A percentile compares a stretch with the other conserved stretches of the same genome.
Evolutionary conservation across 2,797 vertebrate species (phyloP).

Genomic region (Periparus ater): DNA sequence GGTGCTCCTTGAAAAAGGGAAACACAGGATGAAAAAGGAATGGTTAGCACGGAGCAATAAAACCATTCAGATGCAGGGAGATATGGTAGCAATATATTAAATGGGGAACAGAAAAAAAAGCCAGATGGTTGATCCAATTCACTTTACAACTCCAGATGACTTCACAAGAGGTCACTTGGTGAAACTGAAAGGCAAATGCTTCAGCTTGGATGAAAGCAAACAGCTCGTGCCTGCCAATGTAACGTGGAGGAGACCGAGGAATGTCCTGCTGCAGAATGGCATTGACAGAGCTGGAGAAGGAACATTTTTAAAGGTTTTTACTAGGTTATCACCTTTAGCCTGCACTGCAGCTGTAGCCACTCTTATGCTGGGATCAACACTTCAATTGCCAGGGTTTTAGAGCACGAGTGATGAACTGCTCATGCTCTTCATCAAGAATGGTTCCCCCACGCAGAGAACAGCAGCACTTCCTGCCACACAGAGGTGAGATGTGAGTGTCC

Average conservation of each 20-base stretch:
- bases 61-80: neutral
- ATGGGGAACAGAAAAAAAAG: conserved; percentile 16
- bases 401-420: neutral
- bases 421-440: neutral
- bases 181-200: conserved; percentile 2
- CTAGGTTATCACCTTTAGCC: neutral
- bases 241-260: accelerated
- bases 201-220: conserved; percentile 5
- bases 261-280: neutral
- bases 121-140: conserved; percentile 29
- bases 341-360: neutral
- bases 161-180: conserved; percentile 2
- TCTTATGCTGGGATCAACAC: neutral
- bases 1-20: neutral
- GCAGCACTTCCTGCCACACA: neutral
- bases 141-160: conserved; percentile 43
- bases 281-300: neutral
- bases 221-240: neutral
- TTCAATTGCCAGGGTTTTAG: neutral
- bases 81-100: conserved; percentile 15
- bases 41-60: neutral
- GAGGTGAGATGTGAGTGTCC: neutral
- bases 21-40: neutral
- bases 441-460: neutral
- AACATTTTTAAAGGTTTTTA: neutral